These are phyloP conservation scores for Cardiocondyla obscurior DNA, from an alignment of 1,140 invertebrate genomes.

Conservation along the genomic window DNA sequence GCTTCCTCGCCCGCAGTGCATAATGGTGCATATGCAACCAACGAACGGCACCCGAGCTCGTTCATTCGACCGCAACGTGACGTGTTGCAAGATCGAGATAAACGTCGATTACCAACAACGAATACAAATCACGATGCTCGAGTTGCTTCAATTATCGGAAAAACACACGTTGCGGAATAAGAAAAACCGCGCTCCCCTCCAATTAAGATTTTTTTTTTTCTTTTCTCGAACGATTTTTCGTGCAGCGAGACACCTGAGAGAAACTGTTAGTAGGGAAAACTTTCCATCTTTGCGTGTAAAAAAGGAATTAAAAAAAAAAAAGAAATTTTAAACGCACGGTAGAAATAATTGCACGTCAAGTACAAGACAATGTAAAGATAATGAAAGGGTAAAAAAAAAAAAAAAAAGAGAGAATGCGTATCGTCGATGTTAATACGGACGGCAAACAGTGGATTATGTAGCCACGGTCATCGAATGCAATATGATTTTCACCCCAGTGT, in stretches of 20 bases:
- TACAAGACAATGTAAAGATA: neutral
- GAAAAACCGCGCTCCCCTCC: neutral
- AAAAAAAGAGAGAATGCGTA: neutral
- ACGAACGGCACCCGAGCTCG: constrained; percentile 18
- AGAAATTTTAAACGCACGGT: neutral
- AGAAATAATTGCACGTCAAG: neutral
- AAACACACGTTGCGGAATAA: neutral
- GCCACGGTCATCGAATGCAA: constrained; percentile 61
- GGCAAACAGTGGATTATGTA: constrained; percentile 32
- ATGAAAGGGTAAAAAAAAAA: too few relatives aligned
- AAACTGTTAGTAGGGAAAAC: neutral
- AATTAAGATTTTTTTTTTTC: neutral
- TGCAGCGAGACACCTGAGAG: neutral
- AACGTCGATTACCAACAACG: neutral
- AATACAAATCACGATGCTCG: neutral
- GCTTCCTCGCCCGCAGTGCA: constrained; percentile 7
- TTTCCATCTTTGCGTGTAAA: neutral
- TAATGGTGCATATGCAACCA: constrained; percentile 37
- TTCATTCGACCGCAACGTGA: constrained; percentile 12
- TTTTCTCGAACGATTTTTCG: neutral
- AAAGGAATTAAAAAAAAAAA: neutral
- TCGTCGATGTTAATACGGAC: neutral
- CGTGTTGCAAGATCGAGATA: constrained; percentile 42
- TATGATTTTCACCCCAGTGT: constrained; percentile 66
- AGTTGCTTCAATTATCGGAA: neutral